Conservation (phyloP, 2,113 vertebrate species). For the Solea senegalensis region DNA sequence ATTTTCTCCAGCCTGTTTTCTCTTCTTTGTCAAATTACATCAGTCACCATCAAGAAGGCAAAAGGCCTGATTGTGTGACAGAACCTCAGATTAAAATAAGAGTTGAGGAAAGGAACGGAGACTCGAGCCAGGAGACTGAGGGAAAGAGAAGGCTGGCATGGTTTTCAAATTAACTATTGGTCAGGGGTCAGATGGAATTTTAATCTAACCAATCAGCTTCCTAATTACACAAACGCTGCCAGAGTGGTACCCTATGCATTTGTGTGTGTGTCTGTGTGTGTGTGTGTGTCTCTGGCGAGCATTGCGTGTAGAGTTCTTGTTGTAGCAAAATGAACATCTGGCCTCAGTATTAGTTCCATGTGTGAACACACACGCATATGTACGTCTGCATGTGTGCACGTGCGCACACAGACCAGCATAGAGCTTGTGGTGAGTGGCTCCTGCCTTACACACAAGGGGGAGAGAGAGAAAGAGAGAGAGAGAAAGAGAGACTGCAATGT, state of each 20-base stretch:
- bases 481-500: slow-evolving; percentile 37
- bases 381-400: slow-evolving; percentile 15
- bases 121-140: slow-evolving; percentile 23
- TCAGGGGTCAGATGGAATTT: slow-evolving; percentile 82
- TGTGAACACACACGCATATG: slow-evolving; percentile 61
- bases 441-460: slow-evolving; percentile 59
- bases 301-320: slow-evolving; percentile 80
- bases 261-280: slow-evolving; percentile 37
- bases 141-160: slow-evolving; percentile 50
- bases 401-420: slow-evolving; percentile 10
- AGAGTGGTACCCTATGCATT: slow-evolving; percentile 57
- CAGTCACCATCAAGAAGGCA: slow-evolving; percentile 41
- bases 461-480: slow-evolving; percentile 14
- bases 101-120: slow-evolving; percentile 33
- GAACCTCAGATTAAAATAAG: slow-evolving; percentile 40
- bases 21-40: slow-evolving; percentile 54
- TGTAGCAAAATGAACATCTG: slow-evolving; percentile 80
- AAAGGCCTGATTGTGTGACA: slow-evolving; percentile 58
- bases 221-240: slow-evolving; percentile 80
- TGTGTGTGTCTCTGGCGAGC: slow-evolving; percentile 54
- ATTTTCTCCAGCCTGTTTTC: slow-evolving; percentile 49
- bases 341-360: slow-evolving; percentile 78
- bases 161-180: slow-evolving; percentile 78
- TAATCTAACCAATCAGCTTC: slow-evolving; percentile 82
- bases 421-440: slow-evolving; percentile 54